These are phyloP conservation scores for Heliconius hewitsoni DNA, from an alignment of 1,140 invertebrate genomes.

Conservation along the genomic window DNA sequence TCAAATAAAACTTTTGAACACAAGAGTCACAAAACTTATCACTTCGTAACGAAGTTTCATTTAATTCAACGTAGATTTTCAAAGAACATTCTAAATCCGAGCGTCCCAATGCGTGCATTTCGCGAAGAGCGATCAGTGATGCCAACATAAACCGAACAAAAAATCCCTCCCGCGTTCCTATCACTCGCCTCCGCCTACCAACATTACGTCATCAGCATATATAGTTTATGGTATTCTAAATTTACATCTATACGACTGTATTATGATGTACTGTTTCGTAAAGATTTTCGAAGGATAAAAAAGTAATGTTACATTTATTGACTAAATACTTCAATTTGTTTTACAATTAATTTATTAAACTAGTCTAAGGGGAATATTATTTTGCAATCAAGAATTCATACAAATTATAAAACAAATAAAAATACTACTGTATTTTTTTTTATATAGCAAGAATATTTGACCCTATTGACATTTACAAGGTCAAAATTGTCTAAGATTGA, in stretches of 20 bases:
- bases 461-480: conserved; percentile 76
- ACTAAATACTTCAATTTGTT: no score
- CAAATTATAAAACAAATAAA: no score
- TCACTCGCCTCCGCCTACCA: conserved; percentile 34
- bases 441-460: conserved; percentile 55
- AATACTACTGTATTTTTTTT: conserved; percentile 12
- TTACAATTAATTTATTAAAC: no score
- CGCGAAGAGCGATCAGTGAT: conserved; percentile 69
- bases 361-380: no score
- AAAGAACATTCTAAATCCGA: conserved; percentile 78
- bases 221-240: conserved; percentile 21
- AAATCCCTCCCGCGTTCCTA: conserved; percentile 53
- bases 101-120: conserved; percentile 80
- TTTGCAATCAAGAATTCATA: no score
- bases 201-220: conserved; percentile 36
- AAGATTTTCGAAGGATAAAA: no score
- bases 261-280: no score
- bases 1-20: conserved; percentile 53
- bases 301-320: no score
- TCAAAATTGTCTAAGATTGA: conserved; percentile 55
- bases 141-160: conserved; percentile 60
- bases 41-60: conserved; percentile 61
- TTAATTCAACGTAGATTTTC: conserved; percentile 72
- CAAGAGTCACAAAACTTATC: conserved; percentile 54
- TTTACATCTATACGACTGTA: background rate